phyloP scores from a whole-genome alignment of 2,888 invertebrate species.

The Drosophila neoperkinsi region DNA sequence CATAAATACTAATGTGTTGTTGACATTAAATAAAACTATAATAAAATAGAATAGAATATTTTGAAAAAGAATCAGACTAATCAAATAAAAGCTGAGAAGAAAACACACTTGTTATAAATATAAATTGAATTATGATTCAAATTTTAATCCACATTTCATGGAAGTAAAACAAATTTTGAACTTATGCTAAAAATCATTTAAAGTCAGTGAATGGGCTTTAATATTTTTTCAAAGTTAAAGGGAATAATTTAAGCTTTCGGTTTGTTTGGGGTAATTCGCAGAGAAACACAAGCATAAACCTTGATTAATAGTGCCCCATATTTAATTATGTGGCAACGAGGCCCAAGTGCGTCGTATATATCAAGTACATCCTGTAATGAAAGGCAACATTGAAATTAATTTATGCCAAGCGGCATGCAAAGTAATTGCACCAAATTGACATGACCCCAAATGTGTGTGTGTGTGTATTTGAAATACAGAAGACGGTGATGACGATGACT shows the following conservation, averaged over 20 bases:
- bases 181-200: background rate
- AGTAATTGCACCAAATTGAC: conserved; percentile 75
- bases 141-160: background rate
- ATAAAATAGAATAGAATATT: background rate
- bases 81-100: background rate
- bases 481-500: conserved; percentile 4
- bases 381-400: conserved; percentile 64
- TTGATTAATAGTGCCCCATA: conserved; percentile 54
- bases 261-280: background rate
- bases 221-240: background rate
- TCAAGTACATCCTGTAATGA: conserved; percentile 52
- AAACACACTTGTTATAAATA: background rate
- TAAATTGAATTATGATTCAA: background rate
- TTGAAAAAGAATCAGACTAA: background rate
- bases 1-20: too few species aligned
- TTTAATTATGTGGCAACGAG: conserved; percentile 73
- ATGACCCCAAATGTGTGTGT: conserved; percentile 49
- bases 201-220: background rate
- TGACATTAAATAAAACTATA: background rate
- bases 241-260: conserved; percentile 6
- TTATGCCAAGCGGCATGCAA: conserved; percentile 70
- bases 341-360: conserved; percentile 61
- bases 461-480: background rate
- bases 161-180: background rate
- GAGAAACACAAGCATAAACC: conserved; percentile 2